These are phyloP conservation scores for Epinotia brunnichana DNA, from an alignment of 2,888 invertebrate species.

Conservation along the genomic window DNA sequence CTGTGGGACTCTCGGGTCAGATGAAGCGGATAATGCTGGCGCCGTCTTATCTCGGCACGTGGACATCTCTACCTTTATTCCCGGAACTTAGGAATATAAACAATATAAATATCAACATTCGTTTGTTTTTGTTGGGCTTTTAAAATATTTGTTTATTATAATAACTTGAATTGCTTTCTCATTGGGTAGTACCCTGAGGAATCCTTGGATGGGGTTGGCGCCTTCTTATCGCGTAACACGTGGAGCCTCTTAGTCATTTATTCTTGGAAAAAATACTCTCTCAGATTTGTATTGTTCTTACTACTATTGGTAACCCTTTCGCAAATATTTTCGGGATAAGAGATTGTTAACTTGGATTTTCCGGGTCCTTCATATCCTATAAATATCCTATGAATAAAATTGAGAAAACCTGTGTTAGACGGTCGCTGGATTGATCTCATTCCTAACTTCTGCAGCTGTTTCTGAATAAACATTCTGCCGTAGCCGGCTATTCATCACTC, in stretches of 20 bases:
- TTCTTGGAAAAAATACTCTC: constrained; percentile 67
- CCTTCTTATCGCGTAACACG: constrained; percentile 5
- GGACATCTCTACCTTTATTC: constrained; percentile 60
- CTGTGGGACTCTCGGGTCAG: constrained; percentile 43
- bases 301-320: constrained; percentile 17
- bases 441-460: constrained; percentile 35
- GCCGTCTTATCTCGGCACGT: constrained; percentile 75
- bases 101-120: constrained; percentile 16
- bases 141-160: constrained; percentile 1
- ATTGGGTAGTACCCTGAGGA: background rate
- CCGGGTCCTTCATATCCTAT: too few species aligned
- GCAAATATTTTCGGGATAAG: background rate
- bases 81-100: constrained; percentile 27
- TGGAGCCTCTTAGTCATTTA: constrained; percentile 58
- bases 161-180: background rate
- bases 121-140: background rate
- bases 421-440: background rate
- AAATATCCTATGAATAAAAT: too few species aligned
- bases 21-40: constrained; percentile 57
- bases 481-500: constrained; percentile 27
- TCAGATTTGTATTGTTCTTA: constrained; percentile 7
- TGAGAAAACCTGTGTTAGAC: background rate
- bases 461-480: constrained; percentile 32
- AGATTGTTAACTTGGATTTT: background rate
- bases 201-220: background rate